These are phyloP conservation scores for Sinocyclocheilus anophthalmus DNA, from an alignment of 2,113 vertebrate species.

Conservation along the genomic window DNA sequence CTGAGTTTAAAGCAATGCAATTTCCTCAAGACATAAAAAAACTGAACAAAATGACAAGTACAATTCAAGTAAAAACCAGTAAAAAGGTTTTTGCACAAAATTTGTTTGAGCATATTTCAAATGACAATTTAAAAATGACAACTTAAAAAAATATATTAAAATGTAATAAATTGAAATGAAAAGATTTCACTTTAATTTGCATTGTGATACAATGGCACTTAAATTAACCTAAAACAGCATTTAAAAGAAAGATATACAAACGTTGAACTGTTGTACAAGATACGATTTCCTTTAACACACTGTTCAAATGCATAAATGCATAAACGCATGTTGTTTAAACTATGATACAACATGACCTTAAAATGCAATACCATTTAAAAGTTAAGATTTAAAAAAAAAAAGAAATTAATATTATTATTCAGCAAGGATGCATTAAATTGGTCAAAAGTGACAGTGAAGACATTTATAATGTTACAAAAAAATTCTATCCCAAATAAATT, in stretches of 20 bases:
- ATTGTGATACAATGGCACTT: too few species aligned
- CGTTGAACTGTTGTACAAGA: not conserved
- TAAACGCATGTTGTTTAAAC: not conserved
- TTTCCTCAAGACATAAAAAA: not conserved
- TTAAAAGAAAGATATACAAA: too few species aligned
- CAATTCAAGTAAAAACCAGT: not conserved
- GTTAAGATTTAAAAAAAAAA: not conserved
- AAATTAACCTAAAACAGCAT: too few species aligned
- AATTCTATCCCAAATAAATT: too few species aligned
- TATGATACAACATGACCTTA: not conserved
- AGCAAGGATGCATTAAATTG: not conserved
- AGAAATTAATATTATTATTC: too few species aligned
- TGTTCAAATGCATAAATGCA: too few species aligned
- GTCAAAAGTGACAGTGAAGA: not conserved
- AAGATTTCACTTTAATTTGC: not conserved
- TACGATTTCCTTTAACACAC: not conserved
- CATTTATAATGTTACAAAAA: too few species aligned
- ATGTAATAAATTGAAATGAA: too few species aligned
- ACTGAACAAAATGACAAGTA: not conserved
- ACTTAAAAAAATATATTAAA: too few species aligned
- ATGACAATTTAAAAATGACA: too few species aligned
- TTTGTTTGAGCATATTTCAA: not conserved
- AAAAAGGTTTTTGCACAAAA: not conserved
- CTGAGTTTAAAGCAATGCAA: not conserved
- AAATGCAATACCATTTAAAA: not conserved